Evolutionary conservation across 1,140 invertebrate genomes (phyloP).

Genomic region (Frieseomelitta varia): DNA sequence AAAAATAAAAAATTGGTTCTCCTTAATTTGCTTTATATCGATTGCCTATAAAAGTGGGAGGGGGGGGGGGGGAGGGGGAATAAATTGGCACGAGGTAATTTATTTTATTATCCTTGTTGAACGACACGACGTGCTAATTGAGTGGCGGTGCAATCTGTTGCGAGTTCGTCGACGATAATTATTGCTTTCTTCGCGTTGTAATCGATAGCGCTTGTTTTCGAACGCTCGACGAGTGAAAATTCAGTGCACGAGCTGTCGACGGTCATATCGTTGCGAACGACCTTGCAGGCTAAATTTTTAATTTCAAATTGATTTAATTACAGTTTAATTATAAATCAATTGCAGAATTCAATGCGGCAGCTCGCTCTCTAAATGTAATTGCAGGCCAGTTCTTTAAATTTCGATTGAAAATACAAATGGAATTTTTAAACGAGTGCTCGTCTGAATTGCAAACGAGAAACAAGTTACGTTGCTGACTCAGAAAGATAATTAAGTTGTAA

Average conservation of each 20-base stretch:
- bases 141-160: not conserved
- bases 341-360: not conserved
- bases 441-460: not conserved
- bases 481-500: not conserved
- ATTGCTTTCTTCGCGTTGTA: not conserved
- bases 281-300: not conserved
- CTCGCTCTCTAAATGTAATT: too few species aligned
- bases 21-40: too few species aligned
- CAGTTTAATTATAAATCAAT: not conserved
- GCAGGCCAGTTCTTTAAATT: not conserved
- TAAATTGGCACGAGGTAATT: not conserved
- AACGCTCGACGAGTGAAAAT: not conserved
- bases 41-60: not conserved
- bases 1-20: not conserved
- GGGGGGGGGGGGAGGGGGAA: too few species aligned
- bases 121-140: not conserved
- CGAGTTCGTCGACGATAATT: constrained; percentile 5
- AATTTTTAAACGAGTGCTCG: not conserved
- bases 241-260: not conserved
- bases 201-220: not conserved
- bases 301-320: not conserved
- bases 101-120: not conserved
- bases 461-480: not conserved
- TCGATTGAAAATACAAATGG: not conserved
- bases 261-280: too few species aligned